Evolutionary conservation across 2,113 vertebrate genomes (phyloP).

Genomic region (Phaethornis superciliosus): DNA sequence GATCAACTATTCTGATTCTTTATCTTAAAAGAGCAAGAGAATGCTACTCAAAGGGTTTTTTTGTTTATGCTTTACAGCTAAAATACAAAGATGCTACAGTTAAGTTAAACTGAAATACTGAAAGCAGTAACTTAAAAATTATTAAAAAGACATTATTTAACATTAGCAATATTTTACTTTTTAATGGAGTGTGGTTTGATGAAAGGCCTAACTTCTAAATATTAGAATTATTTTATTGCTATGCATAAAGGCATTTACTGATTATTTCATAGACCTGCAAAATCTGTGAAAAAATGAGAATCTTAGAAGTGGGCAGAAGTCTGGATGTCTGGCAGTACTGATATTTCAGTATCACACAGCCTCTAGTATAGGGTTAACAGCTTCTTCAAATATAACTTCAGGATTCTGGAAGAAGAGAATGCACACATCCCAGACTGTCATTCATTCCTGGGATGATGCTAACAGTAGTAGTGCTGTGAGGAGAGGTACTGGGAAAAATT

Average conservation of each 20-base stretch:
- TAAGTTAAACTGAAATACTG: not conserved
- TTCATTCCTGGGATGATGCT: not conserved
- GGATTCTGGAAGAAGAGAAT: conserved; percentile 36
- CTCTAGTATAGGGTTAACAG: not conserved
- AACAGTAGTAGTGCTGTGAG: not conserved
- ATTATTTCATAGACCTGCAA: not conserved
- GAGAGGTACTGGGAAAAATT: not conserved
- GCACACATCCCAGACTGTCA: not conserved
- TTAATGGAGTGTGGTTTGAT: not conserved
- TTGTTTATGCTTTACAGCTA: not conserved
- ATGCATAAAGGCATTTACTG: not conserved
- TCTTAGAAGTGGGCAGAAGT: not conserved
- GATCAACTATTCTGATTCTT: not conserved
- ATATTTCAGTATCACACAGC: not conserved
- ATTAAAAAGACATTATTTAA: not conserved
- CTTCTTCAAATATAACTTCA: not conserved
- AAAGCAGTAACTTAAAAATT: not conserved
- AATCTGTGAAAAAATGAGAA: not conserved
- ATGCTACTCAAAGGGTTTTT: not conserved
- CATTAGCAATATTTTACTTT: not conserved
- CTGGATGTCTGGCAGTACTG: not conserved
- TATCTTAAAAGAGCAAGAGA: not conserved
- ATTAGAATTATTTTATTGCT: not conserved
- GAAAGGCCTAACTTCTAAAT: not conserved
- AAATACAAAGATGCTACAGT: not conserved